Evolutionary conservation across 2,113 vertebrate species (phyloP), one percentile per base, ranked within the genome.

Genomic region (Tragelaphus imberbis): DNA sequence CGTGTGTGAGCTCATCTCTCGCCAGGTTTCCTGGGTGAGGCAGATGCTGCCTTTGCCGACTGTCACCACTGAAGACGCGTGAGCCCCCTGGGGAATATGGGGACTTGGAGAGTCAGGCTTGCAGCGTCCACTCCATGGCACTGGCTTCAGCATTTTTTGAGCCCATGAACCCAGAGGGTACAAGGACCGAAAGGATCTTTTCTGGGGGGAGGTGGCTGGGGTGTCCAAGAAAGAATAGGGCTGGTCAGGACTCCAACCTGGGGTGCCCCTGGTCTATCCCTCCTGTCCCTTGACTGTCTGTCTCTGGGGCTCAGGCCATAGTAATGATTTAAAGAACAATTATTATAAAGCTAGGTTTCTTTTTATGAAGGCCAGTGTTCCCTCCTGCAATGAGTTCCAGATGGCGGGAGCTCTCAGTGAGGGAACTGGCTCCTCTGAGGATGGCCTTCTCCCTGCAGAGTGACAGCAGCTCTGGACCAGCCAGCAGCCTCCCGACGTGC

Each of bases 321-420:
- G 99, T 99, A 98, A 99, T 99, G 98, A 99, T 99, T 99, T 99
- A 99, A 99, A 98, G 98, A 98, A 99, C 98, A 98, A 99, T 99
- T 98, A 98, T 98, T 97, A 84, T 98, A 98, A 98, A 98, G 98
- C 99, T 93, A 97, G 98, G 97, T 98, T 99, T 99, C 98, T 98
- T 99, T 98, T 98, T 97, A 98, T 98, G 98, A 99, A 98, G 96
- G 91, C 98, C 98, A 98, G 97, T 98, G 98, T 99, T 99, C 99
- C 98, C 98, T 98, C 98, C 97, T 97, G 90, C 98, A 99, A 99
- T 99, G 99, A 95, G 4, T 99, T 99, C 99, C 99, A 99, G 99
- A 99, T 99, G 99, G 98, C 90, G 96, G 98, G 98, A 99, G 98
- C 98, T 99, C 98, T 99, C 98, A 87, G 98, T 99, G 99, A 98